Base-by-base conservation (phyloP, 2,888 invertebrate species). In the Anthophora plumipes region DNA sequence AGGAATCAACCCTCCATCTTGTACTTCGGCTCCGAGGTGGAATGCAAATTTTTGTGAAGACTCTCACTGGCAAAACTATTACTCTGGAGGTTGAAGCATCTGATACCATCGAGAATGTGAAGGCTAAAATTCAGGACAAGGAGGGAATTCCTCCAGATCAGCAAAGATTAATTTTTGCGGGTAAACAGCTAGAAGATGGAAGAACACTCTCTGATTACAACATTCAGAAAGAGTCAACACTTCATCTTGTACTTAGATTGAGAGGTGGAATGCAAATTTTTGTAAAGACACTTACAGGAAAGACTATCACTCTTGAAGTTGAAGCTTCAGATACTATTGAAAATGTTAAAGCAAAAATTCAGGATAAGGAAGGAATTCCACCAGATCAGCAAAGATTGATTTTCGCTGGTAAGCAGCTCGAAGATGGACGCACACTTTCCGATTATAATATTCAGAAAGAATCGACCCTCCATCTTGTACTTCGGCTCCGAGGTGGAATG, bases 11-110 rank as follows among this genome's bases (percentile, higher is more conserved):
- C 0, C 95, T 98, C 78, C 98, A 98, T 93, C 94, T 98, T 92
- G 97, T 98, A 91, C 94, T 98, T 83, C 95, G 98, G 88, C 95
- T 98, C 77, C 95, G 98, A 87, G 99, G 99, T 94, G 99, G 99
- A 20, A 88, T 88, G 88, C 86, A 88, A 31, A 88, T 88, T 6
- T 88, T 88, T 7, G 88, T 89, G 0, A 88, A 88, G 22, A 88
- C 89, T 0, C 20, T 88, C 0, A 89, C 86, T 0, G 88, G 88
- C 0, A 87, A 88, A 43, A 88, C 88, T 0, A 87, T 88, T 1
- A 88, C 88, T 0, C 25, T 88, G 0, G 88, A 88, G 39, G 88
- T 88, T 0, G 88, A 88, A 22, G 86, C 88, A 0, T 88, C 88
- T 0, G 88, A 88, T 11, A 86, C 87, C 0, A 88, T 88, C 41